Evolutionary conservation across 2,888 invertebrate genomes (phyloP).

Genomic region (Sphinx pinastri): DNA sequence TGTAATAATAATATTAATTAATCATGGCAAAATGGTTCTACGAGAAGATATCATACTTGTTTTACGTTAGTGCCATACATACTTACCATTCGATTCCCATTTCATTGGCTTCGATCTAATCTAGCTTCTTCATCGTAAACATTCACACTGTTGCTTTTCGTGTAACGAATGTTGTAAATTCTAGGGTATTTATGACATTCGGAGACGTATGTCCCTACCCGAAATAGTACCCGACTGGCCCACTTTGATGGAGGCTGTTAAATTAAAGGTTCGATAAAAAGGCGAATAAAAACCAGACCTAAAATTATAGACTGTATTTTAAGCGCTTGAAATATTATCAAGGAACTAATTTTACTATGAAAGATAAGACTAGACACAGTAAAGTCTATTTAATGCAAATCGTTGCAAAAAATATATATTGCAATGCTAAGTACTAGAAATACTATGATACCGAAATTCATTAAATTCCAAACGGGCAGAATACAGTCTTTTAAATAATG

Average conservation of each 20-base stretch:
- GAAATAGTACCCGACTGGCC: slow-evolving; percentile 93
- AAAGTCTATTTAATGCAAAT: no score
- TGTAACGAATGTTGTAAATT: slow-evolving; percentile 75
- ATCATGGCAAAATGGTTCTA: slow-evolving; percentile 62
- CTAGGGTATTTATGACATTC: slow-evolving; percentile 88
- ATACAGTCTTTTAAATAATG: slow-evolving; percentile 68
- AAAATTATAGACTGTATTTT: slow-evolving; percentile 52
- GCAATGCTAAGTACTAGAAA: neutral
- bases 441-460: neutral
- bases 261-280: slow-evolving; percentile 87
- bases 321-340: slow-evolving; percentile 55
- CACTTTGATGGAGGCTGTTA: slow-evolving; percentile 86
- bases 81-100: slow-evolving; percentile 32
- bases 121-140: slow-evolving; percentile 41
- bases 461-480: slow-evolving; percentile 58
- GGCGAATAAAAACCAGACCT: slow-evolving; percentile 61
- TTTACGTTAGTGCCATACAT: slow-evolving; percentile 54
- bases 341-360: neutral
- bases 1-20: slow-evolving; percentile 21
- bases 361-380: no score
- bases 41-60: slow-evolving; percentile 39
- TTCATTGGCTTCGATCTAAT: slow-evolving; percentile 48
- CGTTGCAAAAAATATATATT: no score
- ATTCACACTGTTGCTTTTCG: slow-evolving; percentile 44
- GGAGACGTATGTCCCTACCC: slow-evolving; percentile 87